phyloP scores from a whole-genome alignment of 2,113 vertebrate species.

The Thunnus thynnus region DNA sequence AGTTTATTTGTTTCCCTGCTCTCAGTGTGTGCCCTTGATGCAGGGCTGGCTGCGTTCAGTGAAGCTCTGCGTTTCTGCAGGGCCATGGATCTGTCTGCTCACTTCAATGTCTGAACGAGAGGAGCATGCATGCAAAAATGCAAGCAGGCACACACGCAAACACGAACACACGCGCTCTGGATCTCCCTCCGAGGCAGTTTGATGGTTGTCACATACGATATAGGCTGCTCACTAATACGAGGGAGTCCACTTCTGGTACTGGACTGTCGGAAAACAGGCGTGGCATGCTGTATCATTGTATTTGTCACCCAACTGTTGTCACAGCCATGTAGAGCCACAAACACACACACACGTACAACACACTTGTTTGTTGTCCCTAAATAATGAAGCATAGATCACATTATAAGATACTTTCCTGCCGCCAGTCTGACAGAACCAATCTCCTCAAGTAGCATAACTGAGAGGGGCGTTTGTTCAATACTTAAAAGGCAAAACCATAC shows the following conservation, averaged over 20 bases:
- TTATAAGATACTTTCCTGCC: slow-evolving; percentile 49
- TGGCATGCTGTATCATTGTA: background rate
- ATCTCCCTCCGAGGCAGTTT: slow-evolving; percentile 51
- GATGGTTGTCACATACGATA: slow-evolving; percentile 48
- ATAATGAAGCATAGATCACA: slow-evolving; percentile 66
- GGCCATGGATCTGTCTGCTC: slow-evolving; percentile 41
- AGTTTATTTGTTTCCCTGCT: slow-evolving; percentile 1
- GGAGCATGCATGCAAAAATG: slow-evolving; percentile 28
- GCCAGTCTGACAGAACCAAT: slow-evolving; percentile 60
- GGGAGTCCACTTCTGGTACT: slow-evolving; percentile 18
- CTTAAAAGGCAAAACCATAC: slow-evolving; percentile 70
- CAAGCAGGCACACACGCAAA: slow-evolving; percentile 6
- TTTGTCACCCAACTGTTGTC: background rate
- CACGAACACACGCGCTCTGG: background rate
- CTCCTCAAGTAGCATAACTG: slow-evolving; percentile 49
- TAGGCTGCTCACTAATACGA: slow-evolving; percentile 7
- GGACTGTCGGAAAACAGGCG: slow-evolving; percentile 10
- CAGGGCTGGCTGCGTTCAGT: background rate
- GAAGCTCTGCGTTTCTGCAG: slow-evolving; percentile 25
- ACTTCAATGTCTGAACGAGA: slow-evolving; percentile 41
- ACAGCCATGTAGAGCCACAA: background rate
- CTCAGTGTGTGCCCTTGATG: slow-evolving; percentile 22
- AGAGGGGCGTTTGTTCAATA: slow-evolving; percentile 56
- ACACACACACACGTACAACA: background rate
- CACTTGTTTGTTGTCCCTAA: slow-evolving; percentile 57